These are phyloP conservation scores for Cydia pomonella DNA, from an alignment of 1,140 invertebrate species.

Conservation along the genomic window DNA sequence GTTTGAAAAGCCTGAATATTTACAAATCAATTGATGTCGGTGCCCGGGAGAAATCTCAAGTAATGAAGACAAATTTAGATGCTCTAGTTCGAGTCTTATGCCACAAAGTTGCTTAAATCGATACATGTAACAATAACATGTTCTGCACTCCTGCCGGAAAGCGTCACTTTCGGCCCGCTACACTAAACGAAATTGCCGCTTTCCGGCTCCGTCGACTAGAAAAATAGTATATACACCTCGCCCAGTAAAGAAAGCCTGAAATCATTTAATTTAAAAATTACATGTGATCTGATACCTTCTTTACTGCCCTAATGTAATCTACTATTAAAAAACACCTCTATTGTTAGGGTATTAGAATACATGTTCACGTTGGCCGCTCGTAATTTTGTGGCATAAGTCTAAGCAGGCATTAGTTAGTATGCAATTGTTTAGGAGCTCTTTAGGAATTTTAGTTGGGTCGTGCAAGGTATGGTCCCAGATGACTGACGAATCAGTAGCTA, in stretches of 20 bases:
- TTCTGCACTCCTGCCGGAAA: too few relatives aligned
- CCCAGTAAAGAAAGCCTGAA: too few relatives aligned
- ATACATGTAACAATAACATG: too few relatives aligned
- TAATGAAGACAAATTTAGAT: not conserved
- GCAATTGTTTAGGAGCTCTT: conserved; percentile 6
- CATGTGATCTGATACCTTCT: too few relatives aligned
- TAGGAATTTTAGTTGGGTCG: not conserved
- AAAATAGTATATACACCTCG: too few relatives aligned
- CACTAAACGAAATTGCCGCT: too few relatives aligned
- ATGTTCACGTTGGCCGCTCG: not conserved
- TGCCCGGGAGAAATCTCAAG: not conserved
- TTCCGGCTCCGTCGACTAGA: too few relatives aligned
- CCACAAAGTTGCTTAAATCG: not conserved
- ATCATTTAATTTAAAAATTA: too few relatives aligned
- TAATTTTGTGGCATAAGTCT: not conserved
- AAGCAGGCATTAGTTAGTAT: not conserved
- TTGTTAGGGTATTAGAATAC: not conserved
- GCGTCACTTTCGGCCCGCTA: too few relatives aligned
- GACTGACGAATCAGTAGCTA: not conserved
- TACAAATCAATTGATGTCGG: not conserved
- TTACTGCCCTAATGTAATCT: too few relatives aligned
- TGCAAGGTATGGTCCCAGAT: not conserved
- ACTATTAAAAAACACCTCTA: too few relatives aligned
- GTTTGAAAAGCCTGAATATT: not conserved
- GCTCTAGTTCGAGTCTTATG: not conserved